phyloP scores from a whole-genome alignment of 2,888 invertebrate species.

The Escarpia spicata region DNA sequence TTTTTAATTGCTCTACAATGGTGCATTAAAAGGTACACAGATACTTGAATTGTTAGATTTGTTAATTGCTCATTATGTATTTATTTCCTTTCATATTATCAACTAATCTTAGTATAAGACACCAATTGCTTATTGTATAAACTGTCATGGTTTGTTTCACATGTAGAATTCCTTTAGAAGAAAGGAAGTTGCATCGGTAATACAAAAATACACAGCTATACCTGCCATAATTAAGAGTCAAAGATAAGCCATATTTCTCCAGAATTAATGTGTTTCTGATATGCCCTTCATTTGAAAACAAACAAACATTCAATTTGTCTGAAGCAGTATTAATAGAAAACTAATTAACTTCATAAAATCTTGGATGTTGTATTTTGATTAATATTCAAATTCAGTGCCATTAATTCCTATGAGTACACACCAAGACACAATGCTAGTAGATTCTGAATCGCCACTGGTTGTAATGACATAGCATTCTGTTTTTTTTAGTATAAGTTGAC shows the following conservation, averaged over 20 bases:
- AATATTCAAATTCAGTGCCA: neutral
- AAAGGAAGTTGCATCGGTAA: neutral
- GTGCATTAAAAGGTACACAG: neutral
- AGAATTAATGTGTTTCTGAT: neutral
- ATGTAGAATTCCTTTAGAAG: neutral
- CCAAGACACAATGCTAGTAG: neutral
- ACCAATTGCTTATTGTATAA: neutral
- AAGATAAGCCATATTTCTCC: neutral
- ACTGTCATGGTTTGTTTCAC: neutral
- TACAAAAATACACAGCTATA: neutral
- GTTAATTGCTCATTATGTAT: neutral
- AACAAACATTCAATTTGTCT: neutral
- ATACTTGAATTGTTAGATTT: neutral
- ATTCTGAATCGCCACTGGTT: neutral
- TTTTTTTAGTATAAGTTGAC: neutral
- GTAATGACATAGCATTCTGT: neutral
- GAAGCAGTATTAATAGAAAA: neutral
- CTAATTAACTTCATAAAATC: neutral
- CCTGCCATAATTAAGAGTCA: neutral
- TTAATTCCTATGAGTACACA: neutral
- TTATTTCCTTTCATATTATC: neutral
- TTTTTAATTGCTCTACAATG: neutral
- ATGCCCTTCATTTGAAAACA: neutral
- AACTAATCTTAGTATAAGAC: neutral
- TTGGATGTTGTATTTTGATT: conserved; percentile 12